These are phyloP conservation scores for Tiliacea citrago DNA, from an alignment of 2,888 invertebrate genomes.

Conservation along the genomic window DNA sequence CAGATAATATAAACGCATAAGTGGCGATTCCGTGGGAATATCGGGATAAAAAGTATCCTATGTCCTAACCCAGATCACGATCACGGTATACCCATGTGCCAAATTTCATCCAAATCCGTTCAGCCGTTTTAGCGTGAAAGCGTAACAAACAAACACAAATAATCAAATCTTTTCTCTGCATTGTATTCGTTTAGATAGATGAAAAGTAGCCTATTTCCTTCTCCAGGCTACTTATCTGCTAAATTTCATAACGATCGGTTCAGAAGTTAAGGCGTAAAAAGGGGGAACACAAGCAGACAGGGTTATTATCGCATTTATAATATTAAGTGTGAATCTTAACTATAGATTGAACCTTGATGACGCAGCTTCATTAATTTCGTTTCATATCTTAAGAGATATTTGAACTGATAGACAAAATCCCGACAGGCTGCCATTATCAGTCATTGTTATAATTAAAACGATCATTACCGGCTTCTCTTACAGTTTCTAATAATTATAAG, in stretches of 20 bases:
- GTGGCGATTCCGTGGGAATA: no score
- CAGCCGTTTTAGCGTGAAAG: no score
- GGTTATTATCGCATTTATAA: neutral
- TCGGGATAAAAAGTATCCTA: no score
- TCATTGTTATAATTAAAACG: slow-evolving; percentile 26
- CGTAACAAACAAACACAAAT: no score
- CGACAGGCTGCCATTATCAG: slow-evolving; percentile 26
- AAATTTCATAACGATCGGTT: neutral
- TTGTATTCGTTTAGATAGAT: no score
- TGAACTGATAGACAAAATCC: slow-evolving; percentile 10
- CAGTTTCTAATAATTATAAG: slow-evolving; percentile 3
- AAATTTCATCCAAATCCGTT: no score
- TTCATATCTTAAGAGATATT: slow-evolving; percentile 18
- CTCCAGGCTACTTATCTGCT: neutral
- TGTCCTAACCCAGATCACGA: no score
- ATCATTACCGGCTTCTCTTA: slow-evolving; percentile 24
- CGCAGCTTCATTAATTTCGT: slow-evolving; percentile 22
- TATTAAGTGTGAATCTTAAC: neutral
- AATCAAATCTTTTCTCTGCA: no score
- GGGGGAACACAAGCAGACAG: neutral
- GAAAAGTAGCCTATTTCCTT: neutral
- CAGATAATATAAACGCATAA: no score
- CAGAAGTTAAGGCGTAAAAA: neutral
- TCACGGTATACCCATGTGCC: no score
- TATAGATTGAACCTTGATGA: neutral